Evolutionary conservation across 2,113 vertebrate genomes (phyloP).

Genomic region (Hemiscyllium ocellatum): DNA sequence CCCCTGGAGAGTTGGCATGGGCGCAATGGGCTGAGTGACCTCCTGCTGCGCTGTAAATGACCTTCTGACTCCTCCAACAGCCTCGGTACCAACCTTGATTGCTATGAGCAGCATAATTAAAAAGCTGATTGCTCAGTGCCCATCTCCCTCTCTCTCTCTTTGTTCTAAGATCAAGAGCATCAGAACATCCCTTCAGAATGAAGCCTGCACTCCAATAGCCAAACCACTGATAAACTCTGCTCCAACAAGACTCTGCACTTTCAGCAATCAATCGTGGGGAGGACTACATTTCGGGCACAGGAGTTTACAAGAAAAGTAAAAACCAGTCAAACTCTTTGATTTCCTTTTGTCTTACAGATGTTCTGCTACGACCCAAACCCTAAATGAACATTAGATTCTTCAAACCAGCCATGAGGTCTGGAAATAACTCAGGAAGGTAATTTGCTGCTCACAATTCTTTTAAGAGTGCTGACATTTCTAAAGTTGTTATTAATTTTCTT

Average conservation of each 20-base stretch:
- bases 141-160: background rate
- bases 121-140: background rate
- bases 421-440: slow-evolving; percentile 21
- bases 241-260: background rate
- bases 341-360: slow-evolving; percentile 22
- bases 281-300: slow-evolving; percentile 29
- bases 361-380: background rate
- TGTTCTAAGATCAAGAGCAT: background rate
- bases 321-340: background rate
- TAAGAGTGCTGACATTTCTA: background rate
- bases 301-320: background rate
- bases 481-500: background rate
- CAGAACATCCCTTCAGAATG: background rate
- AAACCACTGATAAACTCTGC: background rate
- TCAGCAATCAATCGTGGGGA: background rate
- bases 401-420: background rate
- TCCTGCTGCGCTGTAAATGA: background rate
- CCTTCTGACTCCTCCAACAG: too few relatives aligned
- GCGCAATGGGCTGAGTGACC: too few relatives aligned
- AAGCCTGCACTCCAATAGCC: too few relatives aligned
- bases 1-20: too few relatives aligned
- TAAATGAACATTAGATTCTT: background rate
- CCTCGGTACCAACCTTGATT: background rate
- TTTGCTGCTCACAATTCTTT: background rate
- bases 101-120: too few relatives aligned